phyloP scores from a whole-genome alignment of 2,113 vertebrate species.

The Mobula hypostoma region DNA sequence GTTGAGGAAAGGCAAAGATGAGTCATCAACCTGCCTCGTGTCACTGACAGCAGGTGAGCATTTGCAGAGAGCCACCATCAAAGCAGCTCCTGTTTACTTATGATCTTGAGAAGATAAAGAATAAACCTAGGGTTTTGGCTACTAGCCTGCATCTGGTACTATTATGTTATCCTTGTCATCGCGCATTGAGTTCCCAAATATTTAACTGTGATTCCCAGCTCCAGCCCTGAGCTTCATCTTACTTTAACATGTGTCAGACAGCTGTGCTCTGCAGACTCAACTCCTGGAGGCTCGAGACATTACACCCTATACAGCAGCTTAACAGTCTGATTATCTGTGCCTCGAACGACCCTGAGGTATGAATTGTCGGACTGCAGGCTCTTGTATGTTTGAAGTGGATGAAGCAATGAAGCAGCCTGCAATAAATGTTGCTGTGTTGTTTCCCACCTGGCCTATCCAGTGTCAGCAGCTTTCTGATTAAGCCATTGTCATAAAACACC shows the following conservation, averaged over 20 bases:
- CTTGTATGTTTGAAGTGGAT: not conserved
- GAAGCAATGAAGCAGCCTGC: not conserved
- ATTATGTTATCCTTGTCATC: not conserved
- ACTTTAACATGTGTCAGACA: not conserved
- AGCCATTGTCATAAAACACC: not conserved
- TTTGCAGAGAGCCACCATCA: not conserved
- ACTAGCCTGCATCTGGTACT: not conserved
- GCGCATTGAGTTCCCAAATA: not conserved
- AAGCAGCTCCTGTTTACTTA: not conserved
- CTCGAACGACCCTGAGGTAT: not conserved
- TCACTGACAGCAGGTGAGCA: not conserved
- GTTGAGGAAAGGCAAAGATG: not conserved
- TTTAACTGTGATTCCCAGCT: not conserved
- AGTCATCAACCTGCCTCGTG: not conserved
- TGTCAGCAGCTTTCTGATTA: not conserved
- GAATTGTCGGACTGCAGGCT: not conserved
- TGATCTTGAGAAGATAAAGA: not conserved
- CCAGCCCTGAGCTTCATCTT: not conserved
- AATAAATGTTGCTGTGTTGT: not conserved
- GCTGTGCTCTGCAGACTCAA: not conserved
- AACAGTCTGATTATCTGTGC: not conserved
- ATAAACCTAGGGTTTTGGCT: not conserved
- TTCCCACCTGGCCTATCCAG: not conserved
- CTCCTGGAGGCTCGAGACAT: not conserved
- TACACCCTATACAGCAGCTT: not conserved